These are phyloP conservation scores for Sminthurinus aureus DNA, from an alignment of 2,888 invertebrate species.

Conservation along the genomic window DNA sequence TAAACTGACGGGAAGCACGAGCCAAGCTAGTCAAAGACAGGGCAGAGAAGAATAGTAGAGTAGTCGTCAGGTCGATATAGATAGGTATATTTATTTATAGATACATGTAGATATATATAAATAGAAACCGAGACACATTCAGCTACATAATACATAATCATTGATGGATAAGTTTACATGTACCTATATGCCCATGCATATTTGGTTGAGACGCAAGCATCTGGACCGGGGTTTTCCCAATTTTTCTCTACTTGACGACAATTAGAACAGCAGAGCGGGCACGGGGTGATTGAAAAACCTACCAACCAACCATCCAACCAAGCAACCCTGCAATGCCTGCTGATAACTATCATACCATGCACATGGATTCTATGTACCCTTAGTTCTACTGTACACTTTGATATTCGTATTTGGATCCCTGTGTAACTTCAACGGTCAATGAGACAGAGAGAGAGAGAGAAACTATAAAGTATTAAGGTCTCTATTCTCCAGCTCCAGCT, in stretches of 20 bases:
- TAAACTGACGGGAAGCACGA: constrained; percentile 54
- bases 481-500: neutral
- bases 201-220: neutral
- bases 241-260: neutral
- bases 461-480: constrained; percentile 22
- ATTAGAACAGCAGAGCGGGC: neutral
- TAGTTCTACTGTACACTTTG: neutral
- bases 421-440: constrained; percentile 22
- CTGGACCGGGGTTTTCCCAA: constrained; percentile 6
- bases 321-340: neutral
- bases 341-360: neutral
- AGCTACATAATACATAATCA: neutral
- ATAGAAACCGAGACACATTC: neutral
- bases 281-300: neutral
- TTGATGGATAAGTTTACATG: neutral
- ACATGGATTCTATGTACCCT: neutral
- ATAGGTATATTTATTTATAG: neutral
- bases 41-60: neutral
- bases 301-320: neutral
- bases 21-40: constrained; percentile 3
- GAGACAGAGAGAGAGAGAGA: constrained; percentile 13
- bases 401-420: neutral
- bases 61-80: neutral
- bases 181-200: too few relatives aligned
- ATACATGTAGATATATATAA: neutral